Evolutionary conservation across 1,140 invertebrate species (phyloP).

Genomic region (Camponotus floridanus): DNA sequence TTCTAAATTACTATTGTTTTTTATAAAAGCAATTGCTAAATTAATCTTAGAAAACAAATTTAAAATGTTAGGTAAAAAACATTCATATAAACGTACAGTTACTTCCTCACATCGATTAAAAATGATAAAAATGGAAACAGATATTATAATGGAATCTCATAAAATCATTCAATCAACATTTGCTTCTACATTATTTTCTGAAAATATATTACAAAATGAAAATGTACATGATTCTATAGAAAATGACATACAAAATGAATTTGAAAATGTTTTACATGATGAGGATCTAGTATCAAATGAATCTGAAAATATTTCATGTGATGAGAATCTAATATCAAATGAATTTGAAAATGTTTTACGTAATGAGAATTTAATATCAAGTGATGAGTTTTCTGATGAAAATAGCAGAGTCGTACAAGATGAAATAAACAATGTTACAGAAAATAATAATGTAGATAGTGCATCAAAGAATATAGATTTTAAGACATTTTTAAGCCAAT

Average conservation of each 20-base stretch:
- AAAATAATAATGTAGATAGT: not conserved
- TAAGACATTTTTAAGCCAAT: not conserved
- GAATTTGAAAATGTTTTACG: constrained; percentile 17
- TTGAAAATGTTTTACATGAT: too few relatives aligned
- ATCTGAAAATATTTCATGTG: too few relatives aligned
- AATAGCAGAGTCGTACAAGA: too few relatives aligned
- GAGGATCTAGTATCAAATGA: too few relatives aligned
- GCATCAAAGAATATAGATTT: constrained; percentile 1
- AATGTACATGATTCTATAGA: not conserved
- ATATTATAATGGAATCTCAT: constrained; percentile 23
- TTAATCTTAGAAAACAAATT: not conserved
- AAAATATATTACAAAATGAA: constrained; percentile 11
- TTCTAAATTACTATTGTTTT: not conserved
- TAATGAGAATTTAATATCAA: not conserved
- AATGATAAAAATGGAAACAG: constrained; percentile 15
- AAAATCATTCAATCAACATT: not conserved
- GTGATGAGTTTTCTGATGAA: not conserved
- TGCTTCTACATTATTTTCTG: constrained; percentile 5
- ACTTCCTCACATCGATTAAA: not conserved
- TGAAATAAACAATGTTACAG: too few relatives aligned
- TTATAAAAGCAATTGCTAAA: not conserved
- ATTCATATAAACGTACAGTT: not conserved
- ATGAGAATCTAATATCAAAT: not conserved
- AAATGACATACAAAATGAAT: too few relatives aligned
- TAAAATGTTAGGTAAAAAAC: not conserved